Conservation (phyloP, 2,113 vertebrate genomes). For the Rhea americana region DNA sequence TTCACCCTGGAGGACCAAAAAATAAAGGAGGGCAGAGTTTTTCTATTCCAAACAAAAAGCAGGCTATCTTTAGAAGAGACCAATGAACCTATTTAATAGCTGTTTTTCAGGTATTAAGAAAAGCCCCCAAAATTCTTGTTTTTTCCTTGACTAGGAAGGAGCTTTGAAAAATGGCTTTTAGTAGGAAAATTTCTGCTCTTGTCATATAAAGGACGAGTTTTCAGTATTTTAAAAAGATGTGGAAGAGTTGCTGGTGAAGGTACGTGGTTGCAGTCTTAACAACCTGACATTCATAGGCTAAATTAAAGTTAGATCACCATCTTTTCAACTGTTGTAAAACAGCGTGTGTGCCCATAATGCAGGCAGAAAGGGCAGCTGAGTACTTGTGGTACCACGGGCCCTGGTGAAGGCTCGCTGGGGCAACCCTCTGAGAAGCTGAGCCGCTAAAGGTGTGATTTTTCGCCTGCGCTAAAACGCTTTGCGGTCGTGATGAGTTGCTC, state of each 20-base stretch:
- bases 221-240: background rate
- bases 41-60: background rate
- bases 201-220: background rate
- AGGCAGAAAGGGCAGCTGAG: background rate
- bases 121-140: background rate
- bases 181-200: background rate
- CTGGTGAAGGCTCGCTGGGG: background rate
- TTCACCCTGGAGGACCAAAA: background rate
- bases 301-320: background rate
- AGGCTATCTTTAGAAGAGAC: background rate
- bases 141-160: background rate
- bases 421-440: background rate
- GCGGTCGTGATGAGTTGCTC: background rate
- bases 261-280: background rate
- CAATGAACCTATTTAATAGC: background rate
- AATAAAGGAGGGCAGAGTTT: background rate
- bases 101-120: background rate
- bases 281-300: background rate
- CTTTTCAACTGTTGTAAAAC: background rate
- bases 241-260: background rate
- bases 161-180: background rate
- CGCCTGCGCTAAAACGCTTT: background rate
- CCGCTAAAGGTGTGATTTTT: background rate
- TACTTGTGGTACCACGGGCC: background rate
- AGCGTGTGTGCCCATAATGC: fast-evolving